Base-by-base conservation (phyloP, 1,140 invertebrate genomes). In the Coenobita brevimanus region DNA sequence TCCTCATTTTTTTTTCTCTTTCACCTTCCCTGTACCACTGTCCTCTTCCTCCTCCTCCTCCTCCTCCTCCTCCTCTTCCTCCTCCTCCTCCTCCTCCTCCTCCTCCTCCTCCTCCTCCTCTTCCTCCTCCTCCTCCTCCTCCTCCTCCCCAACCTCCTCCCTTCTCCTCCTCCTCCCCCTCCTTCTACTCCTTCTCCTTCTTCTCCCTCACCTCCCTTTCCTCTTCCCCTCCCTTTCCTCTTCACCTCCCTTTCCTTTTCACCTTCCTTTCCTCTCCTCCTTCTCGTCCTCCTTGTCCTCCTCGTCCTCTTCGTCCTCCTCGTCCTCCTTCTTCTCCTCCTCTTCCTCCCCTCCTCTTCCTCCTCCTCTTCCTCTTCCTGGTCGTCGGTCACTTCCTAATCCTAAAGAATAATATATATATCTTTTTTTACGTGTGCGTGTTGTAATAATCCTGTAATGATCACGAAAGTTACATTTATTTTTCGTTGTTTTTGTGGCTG, bases 191-290 rank as follows among this genome's bases (percentile, higher is more conserved):
- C 62, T 30, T 24, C n/a, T 6, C n/a, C 17, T 13, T 67, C 62
- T n/a, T 30, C n/a, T 24, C 21, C n/a, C 17, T n/a, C n/a, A 4
- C 27, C 21, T 30, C 62, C 6, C 6, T 6, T 6, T 24, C n/a
- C 62, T 24, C 3, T 24, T 46, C 1, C 43, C 38, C 50, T 10
- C 38, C 13, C 38, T 46, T 27, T 17, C 15, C 21, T 50, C n/a
- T 50, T 50, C 33, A 17, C 43, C 46, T 6, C 73, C 38, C 73
- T 3, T 36, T 76, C 73, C 38, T 36, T 76, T 36, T 76, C 73
- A 33, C 73, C 64, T 76, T 36, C 17, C 36, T 76, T 36, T 41
- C 73, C 73, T 76, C 73, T 76, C 73, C 64, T 76, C 73, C 17
- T 38, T 76, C 73, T 41, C 73, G 15, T 38, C 38, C 73, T 76